A percentile compares a stretch with the other conserved stretches of the same genome.
Conservation (phyloP, 2,888 invertebrate species). For the Lissocephala sabroskyi region DNA sequence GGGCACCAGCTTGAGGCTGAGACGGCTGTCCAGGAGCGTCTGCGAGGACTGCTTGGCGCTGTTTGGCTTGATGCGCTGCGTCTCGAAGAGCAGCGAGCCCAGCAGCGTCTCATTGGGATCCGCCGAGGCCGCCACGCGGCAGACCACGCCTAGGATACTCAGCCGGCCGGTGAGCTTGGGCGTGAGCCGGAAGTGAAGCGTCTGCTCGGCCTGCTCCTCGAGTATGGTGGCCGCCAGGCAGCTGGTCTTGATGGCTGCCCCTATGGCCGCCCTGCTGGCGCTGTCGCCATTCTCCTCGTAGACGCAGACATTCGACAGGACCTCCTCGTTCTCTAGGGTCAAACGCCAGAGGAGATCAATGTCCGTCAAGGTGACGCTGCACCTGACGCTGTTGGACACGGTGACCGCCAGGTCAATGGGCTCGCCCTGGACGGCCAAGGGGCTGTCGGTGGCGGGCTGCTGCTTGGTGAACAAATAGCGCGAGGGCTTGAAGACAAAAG, state of each 20-base stretch:
- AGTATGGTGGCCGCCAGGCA: conserved; percentile 58
- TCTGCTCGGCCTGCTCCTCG: conserved; percentile 74
- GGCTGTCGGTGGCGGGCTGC: conserved; percentile 78
- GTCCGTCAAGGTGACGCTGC: conserved; percentile 73
- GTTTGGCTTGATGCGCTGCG: conserved; percentile 58
- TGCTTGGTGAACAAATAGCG: conserved; percentile 81
- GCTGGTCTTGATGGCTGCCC: conserved; percentile 66
- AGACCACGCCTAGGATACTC: conserved; percentile 81
- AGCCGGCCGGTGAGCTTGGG: conserved; percentile 84
- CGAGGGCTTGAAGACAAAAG: conserved; percentile 85
- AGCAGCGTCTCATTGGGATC: conserved; percentile 64
- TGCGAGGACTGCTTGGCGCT: conserved; percentile 49
- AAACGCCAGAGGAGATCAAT: conserved; percentile 70
- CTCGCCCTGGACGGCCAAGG: conserved; percentile 85
- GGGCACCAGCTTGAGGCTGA: conserved; percentile 83
- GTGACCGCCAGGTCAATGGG: conserved; percentile 81
- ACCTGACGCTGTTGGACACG: conserved; percentile 74
- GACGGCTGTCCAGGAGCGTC: conserved; percentile 76
- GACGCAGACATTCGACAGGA: conserved; percentile 71
- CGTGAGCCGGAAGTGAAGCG: conserved; percentile 80
- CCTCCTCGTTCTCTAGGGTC: conserved; percentile 70
- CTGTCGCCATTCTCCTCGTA: conserved; percentile 65
- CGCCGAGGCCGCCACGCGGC: conserved; percentile 66
- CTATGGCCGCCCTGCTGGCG: conserved; percentile 54
- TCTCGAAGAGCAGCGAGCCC: conserved; percentile 69